Percentiles rank a stretch among this genome's conserved stretches.
These are phyloP conservation scores for Cryptotis parvus DNA, from an alignment of 2,113 vertebrate species.

Conservation along the genomic window DNA sequence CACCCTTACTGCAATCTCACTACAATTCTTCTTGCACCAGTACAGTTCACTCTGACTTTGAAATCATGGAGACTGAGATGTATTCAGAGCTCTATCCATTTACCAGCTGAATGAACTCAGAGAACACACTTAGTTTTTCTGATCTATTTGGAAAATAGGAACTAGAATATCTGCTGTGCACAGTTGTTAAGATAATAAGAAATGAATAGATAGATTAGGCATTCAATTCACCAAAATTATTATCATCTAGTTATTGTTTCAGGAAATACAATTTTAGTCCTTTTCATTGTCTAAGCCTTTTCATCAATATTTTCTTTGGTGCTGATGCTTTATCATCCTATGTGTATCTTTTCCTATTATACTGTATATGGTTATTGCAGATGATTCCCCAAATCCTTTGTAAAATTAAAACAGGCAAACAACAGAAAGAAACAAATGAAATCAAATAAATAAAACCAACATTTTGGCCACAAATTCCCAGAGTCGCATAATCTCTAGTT, in stretches of 20 bases:
- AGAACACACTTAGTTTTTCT: background rate
- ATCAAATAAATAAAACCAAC: constrained; percentile 33
- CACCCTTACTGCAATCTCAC: background rate
- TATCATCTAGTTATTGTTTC: background rate
- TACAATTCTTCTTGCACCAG: background rate
- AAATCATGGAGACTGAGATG: background rate
- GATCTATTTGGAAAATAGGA: background rate
- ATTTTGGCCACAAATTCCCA: constrained; percentile 10
- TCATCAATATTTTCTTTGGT: constrained; percentile 1
- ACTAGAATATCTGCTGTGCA: background rate
- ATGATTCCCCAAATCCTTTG: background rate
- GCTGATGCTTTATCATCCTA: background rate
- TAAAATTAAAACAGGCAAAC: constrained; percentile 1
- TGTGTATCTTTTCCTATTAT: background rate
- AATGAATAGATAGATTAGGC: background rate
- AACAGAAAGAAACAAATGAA: constrained; percentile 42
- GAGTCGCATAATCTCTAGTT: background rate
- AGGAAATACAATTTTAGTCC: background rate
- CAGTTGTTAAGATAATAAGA: background rate
- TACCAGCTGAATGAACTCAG: background rate
- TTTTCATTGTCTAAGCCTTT: background rate
- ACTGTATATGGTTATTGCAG: background rate
- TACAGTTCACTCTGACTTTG: background rate
- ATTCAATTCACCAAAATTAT: constrained; percentile 8
- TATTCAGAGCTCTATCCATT: background rate